Conservation (phyloP, 2,113 vertebrate genomes). For the Tychaedon coryphoeus region DNA sequence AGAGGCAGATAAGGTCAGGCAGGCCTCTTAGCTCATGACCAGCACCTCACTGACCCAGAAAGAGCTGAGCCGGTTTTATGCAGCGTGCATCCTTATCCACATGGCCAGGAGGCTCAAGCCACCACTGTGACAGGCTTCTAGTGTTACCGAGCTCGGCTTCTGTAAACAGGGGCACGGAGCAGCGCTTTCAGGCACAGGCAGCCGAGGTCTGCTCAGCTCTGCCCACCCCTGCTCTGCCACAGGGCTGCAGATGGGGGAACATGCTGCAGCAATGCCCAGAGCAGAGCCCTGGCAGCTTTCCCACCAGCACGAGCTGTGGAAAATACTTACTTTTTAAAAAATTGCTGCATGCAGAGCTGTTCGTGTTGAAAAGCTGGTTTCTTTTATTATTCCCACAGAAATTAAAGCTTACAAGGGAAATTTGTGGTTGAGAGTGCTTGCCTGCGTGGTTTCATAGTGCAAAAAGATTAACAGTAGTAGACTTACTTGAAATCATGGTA, state of each 20-base stretch:
- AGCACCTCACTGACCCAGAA: slow-evolving; percentile 35
- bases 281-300: neutral
- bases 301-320: neutral
- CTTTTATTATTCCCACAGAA: neutral
- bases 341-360: neutral
- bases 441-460: neutral
- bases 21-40: slow-evolving; percentile 9
- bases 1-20: slow-evolving; percentile 29
- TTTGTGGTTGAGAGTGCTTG: neutral
- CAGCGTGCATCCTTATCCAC: neutral
- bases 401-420: neutral
- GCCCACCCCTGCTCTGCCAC: neutral
- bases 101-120: neutral
- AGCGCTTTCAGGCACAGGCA: neutral
- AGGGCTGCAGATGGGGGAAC: neutral
- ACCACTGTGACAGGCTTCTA: neutral
- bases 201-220: neutral
- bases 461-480: neutral
- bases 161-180: neutral
- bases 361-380: neutral
- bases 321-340: neutral
- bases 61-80: neutral
- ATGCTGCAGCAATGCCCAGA: fast-evolving
- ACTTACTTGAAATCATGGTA: neutral
- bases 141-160: neutral